phyloP scores from a whole-genome alignment of 2,113 vertebrate species.

The Etheostoma spectabile region DNA sequence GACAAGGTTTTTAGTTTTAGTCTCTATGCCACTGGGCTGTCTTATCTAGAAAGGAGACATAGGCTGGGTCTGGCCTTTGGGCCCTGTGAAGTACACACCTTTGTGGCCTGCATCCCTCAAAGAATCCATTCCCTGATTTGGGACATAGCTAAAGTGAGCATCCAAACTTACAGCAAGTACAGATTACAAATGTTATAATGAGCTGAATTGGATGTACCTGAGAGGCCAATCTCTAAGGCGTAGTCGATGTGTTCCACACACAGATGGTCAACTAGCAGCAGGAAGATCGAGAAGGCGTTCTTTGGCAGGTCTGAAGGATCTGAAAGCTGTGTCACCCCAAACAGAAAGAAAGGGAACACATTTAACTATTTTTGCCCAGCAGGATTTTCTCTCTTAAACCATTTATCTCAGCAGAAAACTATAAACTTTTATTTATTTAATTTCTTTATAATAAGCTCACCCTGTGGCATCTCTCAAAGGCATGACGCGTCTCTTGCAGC shows the following conservation, averaged over 20 bases:
- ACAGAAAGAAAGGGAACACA: background rate
- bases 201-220: constrained; percentile 84
- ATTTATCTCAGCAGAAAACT: background rate
- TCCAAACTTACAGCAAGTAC: background rate
- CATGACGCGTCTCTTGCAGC: constrained; percentile 97
- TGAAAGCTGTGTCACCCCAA: constrained; percentile 88
- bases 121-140: background rate
- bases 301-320: constrained; percentile 97
- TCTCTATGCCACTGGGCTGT: background rate
- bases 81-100: background rate
- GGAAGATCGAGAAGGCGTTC: constrained; percentile 98
- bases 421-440: too few relatives aligned
- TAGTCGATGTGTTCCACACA: constrained; percentile 99
- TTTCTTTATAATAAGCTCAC: constrained; percentile 77
- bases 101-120: background rate
- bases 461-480: constrained; percentile 98
- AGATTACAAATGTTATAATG: constrained; percentile 2
- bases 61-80: background rate
- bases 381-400: background rate
- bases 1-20: background rate
- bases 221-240: constrained; percentile 97
- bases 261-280: constrained; percentile 96
- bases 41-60: background rate
- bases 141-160: constrained; percentile 1
- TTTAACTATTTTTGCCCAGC: background rate